Evolutionary conservation across 2,888 invertebrate species (phyloP), one percentile per base, ranked within the genome.

Genomic region (Iselma pallidipennis): DNA sequence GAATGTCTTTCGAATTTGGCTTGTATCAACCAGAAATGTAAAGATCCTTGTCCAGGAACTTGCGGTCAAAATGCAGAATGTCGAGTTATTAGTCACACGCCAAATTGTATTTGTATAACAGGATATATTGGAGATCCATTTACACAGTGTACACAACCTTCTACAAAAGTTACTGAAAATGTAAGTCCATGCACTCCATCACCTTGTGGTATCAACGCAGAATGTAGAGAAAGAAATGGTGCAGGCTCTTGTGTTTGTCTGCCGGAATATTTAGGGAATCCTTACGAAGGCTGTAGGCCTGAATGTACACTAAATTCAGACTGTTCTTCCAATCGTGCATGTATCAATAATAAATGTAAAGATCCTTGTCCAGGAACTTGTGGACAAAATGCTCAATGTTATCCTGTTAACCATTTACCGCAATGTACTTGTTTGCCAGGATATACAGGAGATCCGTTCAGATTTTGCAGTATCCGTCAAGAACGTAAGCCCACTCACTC

Each of bases 281-380:
- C 93, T 7, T 91, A 91, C 68, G 89, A 90, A 78, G 86, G 87
- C 37, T 92, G 91, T 74, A 85, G 91, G 70, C 91, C 91, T 1
- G 91, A 92, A 82, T 92, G 92, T 79, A 83, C 87, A 0, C 77
- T 89, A 3, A 90, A 90, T 78, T 86, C 88, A 0, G 92, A 92
- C 74, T 92, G 92, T 80, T 83, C 89, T 3, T 87, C 87, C 26
- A 87, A 88, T 73, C 86, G 83, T 72, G 90, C 91, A 19, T 92
- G 92, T 74, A 82, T 90, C 10, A 86, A 86, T 70, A 88, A 89
- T 68, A 90, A 89, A 82, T 92, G 92, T 76, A 83, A 85, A 72
- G 89, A 92, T 81, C 91, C 92, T 14, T 92, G 92, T 70, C 89
- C 89, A 3, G 91, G 90, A 66, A 87, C 87, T 37, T 92, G 92